A percentile compares a stretch with the other conserved stretches of the same genome.
Conservation (phyloP, 2,797 vertebrate genomes). For the Phoxinus dragarum region DNA sequence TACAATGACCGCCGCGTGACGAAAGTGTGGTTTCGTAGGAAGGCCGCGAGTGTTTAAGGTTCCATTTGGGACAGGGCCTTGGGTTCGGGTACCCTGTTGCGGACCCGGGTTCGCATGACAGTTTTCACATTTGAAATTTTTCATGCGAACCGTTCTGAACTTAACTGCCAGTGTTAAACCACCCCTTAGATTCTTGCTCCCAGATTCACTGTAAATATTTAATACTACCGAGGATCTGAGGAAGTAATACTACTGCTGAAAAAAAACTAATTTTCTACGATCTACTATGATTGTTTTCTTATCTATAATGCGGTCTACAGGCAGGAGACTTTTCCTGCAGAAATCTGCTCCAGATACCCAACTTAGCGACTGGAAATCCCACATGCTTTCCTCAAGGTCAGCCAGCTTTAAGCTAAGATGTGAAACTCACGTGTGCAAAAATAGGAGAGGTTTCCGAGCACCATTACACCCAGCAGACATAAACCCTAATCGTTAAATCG, state of each 20-base stretch:
- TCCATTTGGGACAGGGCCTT: too few species aligned
- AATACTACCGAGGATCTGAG: neutral
- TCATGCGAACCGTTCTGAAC: too few species aligned
- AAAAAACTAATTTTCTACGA: neutral
- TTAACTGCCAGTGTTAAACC: too few species aligned
- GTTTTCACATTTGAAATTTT: too few species aligned
- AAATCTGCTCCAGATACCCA: slow-evolving; percentile 50
- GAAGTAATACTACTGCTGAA: neutral
- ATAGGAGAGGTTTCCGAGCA: neutral
- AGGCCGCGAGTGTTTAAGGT: too few species aligned
- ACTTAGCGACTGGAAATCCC: slow-evolving; percentile 44
- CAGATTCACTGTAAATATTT: neutral
- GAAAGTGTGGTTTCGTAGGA: too few species aligned
- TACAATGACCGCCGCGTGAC: too few species aligned
- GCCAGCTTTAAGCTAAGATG: slow-evolving; percentile 46
- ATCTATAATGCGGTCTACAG: neutral
- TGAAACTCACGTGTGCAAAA: neutral
- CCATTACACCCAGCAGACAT: slow-evolving; percentile 11
- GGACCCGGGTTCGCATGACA: too few species aligned
- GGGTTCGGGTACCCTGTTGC: too few species aligned
- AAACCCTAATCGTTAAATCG: slow-evolving; percentile 11
- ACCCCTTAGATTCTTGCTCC: neutral
- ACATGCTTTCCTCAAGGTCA: slow-evolving; percentile 38
- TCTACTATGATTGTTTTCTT: neutral
- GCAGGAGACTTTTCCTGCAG: slow-evolving; percentile 14